Evolutionary conservation across 2,113 vertebrate species (phyloP).

Genomic region (Baryphthengus martii): DNA sequence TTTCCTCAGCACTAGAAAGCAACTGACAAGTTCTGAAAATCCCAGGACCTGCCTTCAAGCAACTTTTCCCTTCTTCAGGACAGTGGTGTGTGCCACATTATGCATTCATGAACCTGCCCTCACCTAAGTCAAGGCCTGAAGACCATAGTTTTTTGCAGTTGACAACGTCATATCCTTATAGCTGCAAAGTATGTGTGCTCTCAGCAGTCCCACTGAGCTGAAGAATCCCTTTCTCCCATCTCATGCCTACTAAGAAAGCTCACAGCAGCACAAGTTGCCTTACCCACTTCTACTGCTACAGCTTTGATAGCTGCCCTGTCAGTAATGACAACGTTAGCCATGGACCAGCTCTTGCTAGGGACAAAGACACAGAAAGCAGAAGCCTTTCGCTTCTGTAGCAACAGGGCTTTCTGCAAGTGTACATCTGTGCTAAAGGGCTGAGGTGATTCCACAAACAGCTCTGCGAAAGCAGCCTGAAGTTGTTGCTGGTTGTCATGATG

Average conservation of each 20-base stretch:
- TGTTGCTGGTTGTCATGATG: constrained; percentile 54
- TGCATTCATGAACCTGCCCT: neutral
- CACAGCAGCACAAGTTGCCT: neutral
- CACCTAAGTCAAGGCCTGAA: neutral
- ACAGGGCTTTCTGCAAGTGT: neutral
- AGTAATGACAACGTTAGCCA: neutral
- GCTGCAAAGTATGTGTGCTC: neutral
- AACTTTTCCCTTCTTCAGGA: neutral
- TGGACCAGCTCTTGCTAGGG: neutral
- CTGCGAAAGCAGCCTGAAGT: constrained; percentile 44
- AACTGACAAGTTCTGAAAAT: neutral
- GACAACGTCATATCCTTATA: neutral
- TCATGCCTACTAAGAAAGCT: neutral
- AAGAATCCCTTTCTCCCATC: neutral
- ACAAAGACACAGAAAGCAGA: neutral
- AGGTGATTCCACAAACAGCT: constrained; percentile 33
- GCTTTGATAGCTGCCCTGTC: neutral
- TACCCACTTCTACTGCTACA: neutral
- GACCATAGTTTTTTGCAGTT: neutral
- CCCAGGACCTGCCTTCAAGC: neutral
- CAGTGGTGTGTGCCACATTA: neutral
- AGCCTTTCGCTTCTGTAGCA: neutral
- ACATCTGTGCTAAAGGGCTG: constrained; percentile 10
- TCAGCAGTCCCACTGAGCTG: neutral
- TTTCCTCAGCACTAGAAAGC: neutral